Conservation (phyloP, 2,113 vertebrate genomes). For the Aegotheles bennettii region DNA sequence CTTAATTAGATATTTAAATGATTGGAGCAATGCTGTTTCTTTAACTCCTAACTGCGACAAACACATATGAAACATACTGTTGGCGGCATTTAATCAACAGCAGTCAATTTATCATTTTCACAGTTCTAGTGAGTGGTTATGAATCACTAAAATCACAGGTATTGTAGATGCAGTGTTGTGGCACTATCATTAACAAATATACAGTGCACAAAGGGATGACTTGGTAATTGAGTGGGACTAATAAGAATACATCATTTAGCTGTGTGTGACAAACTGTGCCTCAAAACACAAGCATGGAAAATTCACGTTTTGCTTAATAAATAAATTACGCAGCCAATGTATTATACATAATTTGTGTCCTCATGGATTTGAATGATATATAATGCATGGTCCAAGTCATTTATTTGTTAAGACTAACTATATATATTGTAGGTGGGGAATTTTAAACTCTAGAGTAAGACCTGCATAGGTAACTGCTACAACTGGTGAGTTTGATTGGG, state of each 20-base stretch:
- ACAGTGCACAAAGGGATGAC: slow-evolving; percentile 79
- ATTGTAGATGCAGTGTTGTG: slow-evolving; percentile 74
- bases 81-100: slow-evolving; percentile 81
- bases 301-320: slow-evolving; percentile 96
- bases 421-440: slow-evolving; percentile 73
- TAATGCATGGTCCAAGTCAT: slow-evolving; percentile 91
- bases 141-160: slow-evolving; percentile 85
- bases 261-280: slow-evolving; percentile 79
- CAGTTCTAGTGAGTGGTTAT: slow-evolving; percentile 79
- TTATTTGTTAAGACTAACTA: slow-evolving; percentile 95
- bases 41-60: slow-evolving; percentile 74
- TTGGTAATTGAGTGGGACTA: slow-evolving; percentile 87
- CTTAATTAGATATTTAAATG: slow-evolving; percentile 82
- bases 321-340: slow-evolving; percentile 94
- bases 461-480: slow-evolving; percentile 49
- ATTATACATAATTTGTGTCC: slow-evolving; percentile 93
- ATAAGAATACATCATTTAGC: slow-evolving; percentile 88
- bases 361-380: slow-evolving; percentile 91
- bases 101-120: slow-evolving; percentile 83
- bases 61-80: slow-evolving; percentile 73
- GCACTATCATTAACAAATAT: slow-evolving; percentile 82
- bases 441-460: slow-evolving; percentile 66
- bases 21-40: slow-evolving; percentile 74
- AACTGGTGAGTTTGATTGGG: slow-evolving; percentile 50
- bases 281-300: slow-evolving; percentile 83